Evolutionary conservation across 2,888 invertebrate genomes (phyloP).

Genomic region (Scotopteryx bipunctaria): DNA sequence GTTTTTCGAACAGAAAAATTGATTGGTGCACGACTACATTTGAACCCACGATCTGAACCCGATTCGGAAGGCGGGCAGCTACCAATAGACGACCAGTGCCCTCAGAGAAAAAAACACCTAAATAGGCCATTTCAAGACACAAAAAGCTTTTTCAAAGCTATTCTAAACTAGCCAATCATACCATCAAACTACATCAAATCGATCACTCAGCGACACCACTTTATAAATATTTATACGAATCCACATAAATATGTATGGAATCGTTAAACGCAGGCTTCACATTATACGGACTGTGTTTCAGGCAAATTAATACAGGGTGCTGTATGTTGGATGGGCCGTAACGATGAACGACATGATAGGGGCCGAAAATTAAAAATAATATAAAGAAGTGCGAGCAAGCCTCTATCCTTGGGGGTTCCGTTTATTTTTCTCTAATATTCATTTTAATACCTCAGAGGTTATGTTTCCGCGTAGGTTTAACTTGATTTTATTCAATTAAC

Average conservation of each 20-base stretch:
- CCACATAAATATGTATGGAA: constrained; percentile 41
- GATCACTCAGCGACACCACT: constrained; percentile 35
- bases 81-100: too few relatives aligned
- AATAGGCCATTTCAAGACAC: too few relatives aligned
- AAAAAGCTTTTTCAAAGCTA: neutral
- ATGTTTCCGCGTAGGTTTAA: too few relatives aligned
- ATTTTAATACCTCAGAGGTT: too few relatives aligned
- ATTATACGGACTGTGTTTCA: constrained; percentile 39
- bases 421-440: neutral
- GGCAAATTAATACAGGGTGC: constrained; percentile 40
- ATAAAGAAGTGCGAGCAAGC: constrained; percentile 4
- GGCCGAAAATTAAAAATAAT: constrained; percentile 31
- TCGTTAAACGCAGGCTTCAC: constrained; percentile 40
- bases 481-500: too few relatives aligned
- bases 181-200: constrained; percentile 27
- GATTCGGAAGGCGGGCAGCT: too few relatives aligned
- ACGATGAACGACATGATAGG: constrained; percentile 32
- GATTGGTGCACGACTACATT: too few relatives aligned
- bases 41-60: too few relatives aligned
- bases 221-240: constrained; percentile 37
- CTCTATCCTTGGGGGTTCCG: neutral
- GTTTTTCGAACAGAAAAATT: too few relatives aligned
- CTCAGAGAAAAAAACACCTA: too few relatives aligned
- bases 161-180: constrained; percentile 22
- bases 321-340: constrained; percentile 35